Conservation (phyloP, 2,888 invertebrate genomes). For the Caenorhabditis wallacei region DNA sequence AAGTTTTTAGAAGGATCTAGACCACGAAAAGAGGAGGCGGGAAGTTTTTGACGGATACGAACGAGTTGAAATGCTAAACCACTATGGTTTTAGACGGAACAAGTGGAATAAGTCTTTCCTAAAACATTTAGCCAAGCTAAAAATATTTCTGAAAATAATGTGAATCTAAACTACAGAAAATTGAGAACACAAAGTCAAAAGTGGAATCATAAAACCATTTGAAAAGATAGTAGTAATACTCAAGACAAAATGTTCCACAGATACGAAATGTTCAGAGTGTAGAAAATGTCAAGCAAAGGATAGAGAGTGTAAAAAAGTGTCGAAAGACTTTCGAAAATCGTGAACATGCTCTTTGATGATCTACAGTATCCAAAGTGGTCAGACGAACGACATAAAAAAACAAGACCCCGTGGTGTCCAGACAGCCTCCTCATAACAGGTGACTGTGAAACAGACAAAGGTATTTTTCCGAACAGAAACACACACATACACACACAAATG, state of each 20-base stretch:
- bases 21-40: too few relatives aligned
- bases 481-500: slow-evolving; percentile 10
- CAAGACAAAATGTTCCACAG: background rate
- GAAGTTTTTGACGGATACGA: too few relatives aligned
- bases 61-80: too few relatives aligned
- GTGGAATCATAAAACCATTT: background rate
- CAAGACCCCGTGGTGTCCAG: slow-evolving; percentile 38
- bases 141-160: too few relatives aligned
- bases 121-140: too few relatives aligned
- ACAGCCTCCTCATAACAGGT: slow-evolving; percentile 29
- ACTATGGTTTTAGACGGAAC: too few relatives aligned
- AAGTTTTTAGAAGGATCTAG: too few relatives aligned
- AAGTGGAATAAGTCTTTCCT: too few relatives aligned
- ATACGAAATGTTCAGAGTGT: background rate
- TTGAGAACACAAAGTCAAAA: too few relatives aligned
- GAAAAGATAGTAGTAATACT: background rate
- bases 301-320: background rate
- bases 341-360: slow-evolving; percentile 25
- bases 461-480: background rate
- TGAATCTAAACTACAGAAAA: too few relatives aligned
- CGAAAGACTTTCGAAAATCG: background rate
- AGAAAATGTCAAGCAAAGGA: too few relatives aligned
- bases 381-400: slow-evolving; percentile 44
- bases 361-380: slow-evolving; percentile 36
- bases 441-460: slow-evolving; percentile 29